phyloP scores from a whole-genome alignment of 2,888 invertebrate species.

The Gibbula magus region DNA sequence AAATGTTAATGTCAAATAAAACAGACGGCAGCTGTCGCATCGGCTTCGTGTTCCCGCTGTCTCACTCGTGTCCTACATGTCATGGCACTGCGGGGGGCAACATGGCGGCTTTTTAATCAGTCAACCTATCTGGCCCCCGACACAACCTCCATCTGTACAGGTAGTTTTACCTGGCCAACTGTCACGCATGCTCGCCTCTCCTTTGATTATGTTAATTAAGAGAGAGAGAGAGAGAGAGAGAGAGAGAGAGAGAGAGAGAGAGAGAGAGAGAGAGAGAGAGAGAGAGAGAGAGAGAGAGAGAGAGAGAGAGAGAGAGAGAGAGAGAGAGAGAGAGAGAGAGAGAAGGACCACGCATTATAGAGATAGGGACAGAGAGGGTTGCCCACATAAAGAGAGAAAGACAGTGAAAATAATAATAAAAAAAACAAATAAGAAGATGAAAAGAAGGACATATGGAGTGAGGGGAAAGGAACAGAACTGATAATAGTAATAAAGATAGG shows the following conservation, averaged over 20 bases:
- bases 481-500: too few species aligned
- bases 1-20: neutral
- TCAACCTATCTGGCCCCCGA: neutral
- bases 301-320: conserved; percentile 7
- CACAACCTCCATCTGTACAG: too few species aligned
- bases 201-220: too few species aligned
- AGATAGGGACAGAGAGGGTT: neutral
- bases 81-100: neutral
- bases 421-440: too few species aligned
- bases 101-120: conserved; percentile 3
- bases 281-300: neutral
- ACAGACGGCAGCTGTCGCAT: neutral
- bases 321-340: conserved; percentile 10
- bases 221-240: too few species aligned
- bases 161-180: neutral
- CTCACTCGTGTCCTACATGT: neutral
- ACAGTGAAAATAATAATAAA: neutral
- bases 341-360: neutral
- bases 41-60: neutral
- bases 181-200: neutral
- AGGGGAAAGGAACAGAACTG: too few species aligned
- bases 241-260: neutral
- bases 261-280: neutral
- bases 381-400: too few species aligned
- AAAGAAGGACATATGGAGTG: too few species aligned